A percentile compares a stretch with the other conserved stretches of the same genome.
These are phyloP conservation scores for Tortrix viridana DNA, from an alignment of 2,888 invertebrate genomes.

Conservation along the genomic window DNA sequence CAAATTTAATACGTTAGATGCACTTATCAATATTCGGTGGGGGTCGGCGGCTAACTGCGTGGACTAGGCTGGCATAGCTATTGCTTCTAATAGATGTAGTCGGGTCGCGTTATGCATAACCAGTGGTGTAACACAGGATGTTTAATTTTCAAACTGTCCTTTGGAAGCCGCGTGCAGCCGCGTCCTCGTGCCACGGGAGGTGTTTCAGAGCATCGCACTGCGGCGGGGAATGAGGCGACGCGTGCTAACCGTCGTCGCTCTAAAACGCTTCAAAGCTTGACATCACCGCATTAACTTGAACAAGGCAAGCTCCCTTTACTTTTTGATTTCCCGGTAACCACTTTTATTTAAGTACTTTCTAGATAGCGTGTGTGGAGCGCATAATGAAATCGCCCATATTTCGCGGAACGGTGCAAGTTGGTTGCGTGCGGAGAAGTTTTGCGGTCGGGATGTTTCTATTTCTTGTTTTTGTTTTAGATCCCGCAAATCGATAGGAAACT, in stretches of 20 bases:
- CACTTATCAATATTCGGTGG: conserved; percentile 45
- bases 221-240: not conserved
- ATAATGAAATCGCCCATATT: conserved; percentile 47
- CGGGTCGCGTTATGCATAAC: conserved; percentile 20
- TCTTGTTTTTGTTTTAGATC: conserved; percentile 39
- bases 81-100: conserved; percentile 31
- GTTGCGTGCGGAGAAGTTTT: conserved; percentile 47
- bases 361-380: conserved; percentile 48
- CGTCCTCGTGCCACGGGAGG: conserved; percentile 5
- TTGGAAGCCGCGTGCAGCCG: conserved; percentile 6
- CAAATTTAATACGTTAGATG: conserved; percentile 24
- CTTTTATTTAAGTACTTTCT: conserved; percentile 30
- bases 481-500: conserved; percentile 46
- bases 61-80: conserved; percentile 48
- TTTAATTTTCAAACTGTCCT: conserved; percentile 13
- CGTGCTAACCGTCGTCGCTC: conserved; percentile 1
- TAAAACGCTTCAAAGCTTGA: not conserved
- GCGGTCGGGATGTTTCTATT: conserved; percentile 47
- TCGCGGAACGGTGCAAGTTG: conserved; percentile 50
- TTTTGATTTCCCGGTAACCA: conserved; percentile 1
- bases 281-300: conserved; percentile 8
- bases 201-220: conserved; percentile 8
- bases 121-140: conserved; percentile 18
- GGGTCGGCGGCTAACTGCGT: conserved; percentile 48
- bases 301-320: not conserved